Evolutionary conservation across 2,888 invertebrate species (phyloP).

Genomic region (Morpho helenor): DNA sequence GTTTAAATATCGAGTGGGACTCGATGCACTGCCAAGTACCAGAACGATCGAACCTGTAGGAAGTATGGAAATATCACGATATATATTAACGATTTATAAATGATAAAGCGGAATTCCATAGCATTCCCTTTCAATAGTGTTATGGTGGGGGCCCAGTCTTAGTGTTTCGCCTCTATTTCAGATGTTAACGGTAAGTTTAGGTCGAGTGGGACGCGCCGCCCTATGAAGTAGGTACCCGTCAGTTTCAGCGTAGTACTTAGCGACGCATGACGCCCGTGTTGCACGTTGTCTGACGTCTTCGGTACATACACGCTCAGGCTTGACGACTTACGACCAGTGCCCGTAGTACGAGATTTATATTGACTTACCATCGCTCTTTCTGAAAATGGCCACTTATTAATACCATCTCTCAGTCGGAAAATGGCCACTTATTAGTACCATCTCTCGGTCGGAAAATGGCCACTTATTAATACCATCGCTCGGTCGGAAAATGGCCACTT

Average conservation of each 20-base stretch:
- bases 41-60: constrained; percentile 37
- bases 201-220: constrained; percentile 47
- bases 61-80: constrained; percentile 64
- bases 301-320: constrained; percentile 33
- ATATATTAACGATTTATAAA: constrained; percentile 68
- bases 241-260: constrained; percentile 24
- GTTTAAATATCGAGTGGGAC: constrained; percentile 67
- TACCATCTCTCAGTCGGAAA: no score
- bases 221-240: constrained; percentile 31
- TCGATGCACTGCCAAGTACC: constrained; percentile 43
- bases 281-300: constrained; percentile 37
- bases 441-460: no score
- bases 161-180: constrained; percentile 72
- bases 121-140: constrained; percentile 65
- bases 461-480: no score
- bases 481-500: no score
- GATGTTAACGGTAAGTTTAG: constrained; percentile 79
- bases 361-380: no score
- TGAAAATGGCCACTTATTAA: no score
- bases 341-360: no score
- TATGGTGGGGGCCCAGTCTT: constrained; percentile 67
- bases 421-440: no score
- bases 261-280: constrained; percentile 38
- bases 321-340: constrained; percentile 22
- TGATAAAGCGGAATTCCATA: constrained; percentile 68